These are phyloP conservation scores for Cybosia mesomella DNA, from an alignment of 2,888 invertebrate species.

Conservation along the genomic window DNA sequence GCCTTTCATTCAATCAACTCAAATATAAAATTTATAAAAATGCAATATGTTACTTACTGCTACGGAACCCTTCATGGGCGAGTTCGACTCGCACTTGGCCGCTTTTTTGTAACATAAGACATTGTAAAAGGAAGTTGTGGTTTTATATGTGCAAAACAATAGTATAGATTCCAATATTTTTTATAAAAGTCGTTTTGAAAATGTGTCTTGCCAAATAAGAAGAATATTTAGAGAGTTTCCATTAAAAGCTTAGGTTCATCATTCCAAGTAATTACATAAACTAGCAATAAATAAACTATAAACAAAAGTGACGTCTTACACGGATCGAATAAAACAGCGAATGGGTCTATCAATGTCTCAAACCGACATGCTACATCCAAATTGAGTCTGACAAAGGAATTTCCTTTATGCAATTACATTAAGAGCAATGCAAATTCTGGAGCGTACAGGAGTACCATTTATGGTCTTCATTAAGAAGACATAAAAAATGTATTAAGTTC, in stretches of 20 bases:
- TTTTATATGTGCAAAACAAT: too few relatives aligned
- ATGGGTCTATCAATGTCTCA: constrained; percentile 68
- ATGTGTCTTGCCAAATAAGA: too few relatives aligned
- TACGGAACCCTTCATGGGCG: too few relatives aligned
- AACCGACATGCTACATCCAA: constrained; percentile 56
- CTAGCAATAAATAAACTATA: constrained; percentile 40
- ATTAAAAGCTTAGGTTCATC: constrained; percentile 27
- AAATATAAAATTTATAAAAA: too few relatives aligned
- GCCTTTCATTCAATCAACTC: too few relatives aligned
- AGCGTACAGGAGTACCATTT: constrained; percentile 69
- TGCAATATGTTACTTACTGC: too few relatives aligned
- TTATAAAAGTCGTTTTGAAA: too few relatives aligned
- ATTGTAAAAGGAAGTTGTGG: too few relatives aligned
- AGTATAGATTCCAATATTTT: too few relatives aligned
- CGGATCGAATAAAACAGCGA: constrained; percentile 57
- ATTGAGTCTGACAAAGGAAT: constrained; percentile 56
- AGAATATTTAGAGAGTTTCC: neutral
- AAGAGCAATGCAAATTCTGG: constrained; percentile 79
- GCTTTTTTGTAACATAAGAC: too few relatives aligned
- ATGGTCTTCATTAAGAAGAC: constrained; percentile 79
- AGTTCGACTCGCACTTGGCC: too few relatives aligned
- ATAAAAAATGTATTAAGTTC: constrained; percentile 70
- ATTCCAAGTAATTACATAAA: constrained; percentile 31
- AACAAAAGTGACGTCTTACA: constrained; percentile 47
- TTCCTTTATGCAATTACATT: constrained; percentile 63